Percentiles rank a stretch among this genome's conserved stretches.
Evolutionary conservation across 2,797 vertebrate genomes (phyloP).

Genomic region (Psittacula echo): DNA sequence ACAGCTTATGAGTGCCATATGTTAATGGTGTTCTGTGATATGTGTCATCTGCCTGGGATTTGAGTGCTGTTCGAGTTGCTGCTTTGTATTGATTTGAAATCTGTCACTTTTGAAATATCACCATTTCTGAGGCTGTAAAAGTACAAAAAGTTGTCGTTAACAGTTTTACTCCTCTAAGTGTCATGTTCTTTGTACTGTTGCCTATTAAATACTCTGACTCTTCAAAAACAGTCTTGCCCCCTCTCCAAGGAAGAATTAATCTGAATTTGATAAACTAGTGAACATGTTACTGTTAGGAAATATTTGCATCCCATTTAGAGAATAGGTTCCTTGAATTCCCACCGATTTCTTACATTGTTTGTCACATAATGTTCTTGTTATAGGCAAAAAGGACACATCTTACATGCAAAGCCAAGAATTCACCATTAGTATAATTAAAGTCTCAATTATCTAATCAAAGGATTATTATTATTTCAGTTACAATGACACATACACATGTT

Average conservation of each 20-base stretch:
- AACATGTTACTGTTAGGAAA: neutral
- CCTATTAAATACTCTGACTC: neutral
- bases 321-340: neutral
- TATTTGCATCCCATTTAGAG: neutral
- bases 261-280: neutral
- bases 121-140: neutral
- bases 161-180: neutral
- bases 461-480: neutral
- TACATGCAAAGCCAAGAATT: neutral
- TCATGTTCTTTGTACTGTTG: neutral
- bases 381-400: neutral
- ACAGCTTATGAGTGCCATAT: constrained; percentile 31
- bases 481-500: fast-evolving
- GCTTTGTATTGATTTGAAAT: constrained; percentile 11
- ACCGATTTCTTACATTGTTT: neutral
- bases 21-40: neutral
- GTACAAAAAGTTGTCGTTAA: neutral
- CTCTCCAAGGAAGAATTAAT: neutral
- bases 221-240: neutral
- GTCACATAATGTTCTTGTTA: neutral
- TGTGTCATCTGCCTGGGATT: neutral
- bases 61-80: neutral
- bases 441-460: neutral
- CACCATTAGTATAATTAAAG: neutral
- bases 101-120: neutral